Evolutionary conservation across 2,113 vertebrate genomes (phyloP).

Genomic region (Choloepus hoffmanni): DNA sequence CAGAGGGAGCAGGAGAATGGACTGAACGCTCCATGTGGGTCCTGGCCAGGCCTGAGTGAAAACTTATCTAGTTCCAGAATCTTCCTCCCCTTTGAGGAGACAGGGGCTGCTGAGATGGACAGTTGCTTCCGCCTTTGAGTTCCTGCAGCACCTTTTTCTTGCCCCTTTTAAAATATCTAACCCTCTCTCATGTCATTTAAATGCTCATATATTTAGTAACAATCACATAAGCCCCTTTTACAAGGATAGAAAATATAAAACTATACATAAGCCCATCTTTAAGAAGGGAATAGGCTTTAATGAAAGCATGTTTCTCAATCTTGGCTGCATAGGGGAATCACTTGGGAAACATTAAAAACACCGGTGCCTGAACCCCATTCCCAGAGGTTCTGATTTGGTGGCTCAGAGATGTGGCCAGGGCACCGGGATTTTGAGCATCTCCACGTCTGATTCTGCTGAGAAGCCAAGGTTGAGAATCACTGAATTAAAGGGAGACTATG

Average conservation of each 20-base stretch:
- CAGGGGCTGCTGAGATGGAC: not conserved
- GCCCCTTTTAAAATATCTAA: not conserved
- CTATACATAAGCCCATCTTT: not conserved
- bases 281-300: not conserved
- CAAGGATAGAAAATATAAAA: not conserved
- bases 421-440: not conserved
- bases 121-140: not conserved
- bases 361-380: too few species aligned
- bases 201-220: not conserved
- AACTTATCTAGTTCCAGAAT: not conserved
- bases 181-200: not conserved
- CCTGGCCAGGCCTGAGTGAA: not conserved
- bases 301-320: not conserved
- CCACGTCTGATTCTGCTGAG: not conserved
- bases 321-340: not conserved
- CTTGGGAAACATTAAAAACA: too few species aligned
- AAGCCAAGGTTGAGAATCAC: too few species aligned
- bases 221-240: not conserved
- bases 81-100: not conserved
- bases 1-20: too few species aligned
- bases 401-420: not conserved
- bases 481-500: not conserved
- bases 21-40: not conserved
- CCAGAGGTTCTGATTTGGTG: too few species aligned
- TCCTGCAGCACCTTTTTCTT: not conserved